Conservation (phyloP, 2,113 vertebrate genomes). For the Rhinolophus ferrumequinum region DNA sequence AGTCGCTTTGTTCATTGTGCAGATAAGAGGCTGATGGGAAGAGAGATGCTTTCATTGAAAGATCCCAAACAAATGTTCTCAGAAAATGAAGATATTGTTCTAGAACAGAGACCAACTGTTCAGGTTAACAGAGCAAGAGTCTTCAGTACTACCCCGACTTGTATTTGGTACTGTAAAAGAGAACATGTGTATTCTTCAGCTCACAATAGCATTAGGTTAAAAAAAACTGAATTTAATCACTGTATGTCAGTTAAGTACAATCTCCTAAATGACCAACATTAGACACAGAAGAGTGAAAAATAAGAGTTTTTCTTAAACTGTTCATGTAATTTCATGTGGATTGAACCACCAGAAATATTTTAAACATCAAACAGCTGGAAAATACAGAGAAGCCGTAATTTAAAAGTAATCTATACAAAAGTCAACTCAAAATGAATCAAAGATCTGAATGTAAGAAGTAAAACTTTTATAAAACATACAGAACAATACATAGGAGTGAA, state of each 20-base stretch:
- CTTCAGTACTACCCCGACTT: constrained; percentile 52
- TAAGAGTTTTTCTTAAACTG: constrained; percentile 2
- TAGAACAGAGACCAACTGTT: constrained; percentile 82
- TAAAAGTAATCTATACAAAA: constrained; percentile 45
- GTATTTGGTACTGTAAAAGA: constrained; percentile 68
- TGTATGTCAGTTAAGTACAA: background rate
- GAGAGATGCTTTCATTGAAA: constrained; percentile 80
- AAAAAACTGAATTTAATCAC: constrained; percentile 61
- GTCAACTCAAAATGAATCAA: background rate
- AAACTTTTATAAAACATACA: background rate
- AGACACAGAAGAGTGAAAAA: background rate
- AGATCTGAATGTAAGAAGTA: background rate
- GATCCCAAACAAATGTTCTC: constrained; percentile 79
- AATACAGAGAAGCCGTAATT: background rate
- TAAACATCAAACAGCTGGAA: constrained; percentile 32
- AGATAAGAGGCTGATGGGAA: constrained; percentile 74
- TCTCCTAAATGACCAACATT: constrained; percentile 16
- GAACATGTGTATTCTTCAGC: constrained; percentile 64
- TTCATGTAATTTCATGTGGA: constrained; percentile 20
- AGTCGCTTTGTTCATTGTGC: constrained; percentile 78
- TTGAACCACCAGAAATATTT: background rate
- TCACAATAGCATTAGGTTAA: constrained; percentile 58
- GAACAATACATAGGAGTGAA: background rate
- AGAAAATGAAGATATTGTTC: constrained; percentile 83
- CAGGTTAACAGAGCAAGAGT: constrained; percentile 79